Percentiles rank a stretch among this genome's conserved stretches.
Evolutionary conservation across 1,140 invertebrate species (phyloP).

Genomic region (Procambarus clarkii): DNA sequence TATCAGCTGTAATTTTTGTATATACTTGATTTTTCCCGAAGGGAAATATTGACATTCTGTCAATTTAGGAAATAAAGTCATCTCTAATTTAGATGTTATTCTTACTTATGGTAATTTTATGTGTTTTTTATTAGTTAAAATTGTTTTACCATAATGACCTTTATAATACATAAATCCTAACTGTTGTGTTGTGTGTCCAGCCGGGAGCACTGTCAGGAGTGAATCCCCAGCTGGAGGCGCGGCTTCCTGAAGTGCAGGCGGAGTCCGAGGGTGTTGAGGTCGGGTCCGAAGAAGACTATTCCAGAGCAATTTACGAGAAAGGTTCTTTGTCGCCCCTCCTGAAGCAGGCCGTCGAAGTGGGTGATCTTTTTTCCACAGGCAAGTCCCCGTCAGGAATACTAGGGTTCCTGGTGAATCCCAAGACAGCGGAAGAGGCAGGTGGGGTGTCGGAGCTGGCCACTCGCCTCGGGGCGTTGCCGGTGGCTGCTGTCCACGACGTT

Average conservation of each 20-base stretch:
- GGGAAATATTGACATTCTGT: no score
- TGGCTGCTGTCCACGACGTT: slow-evolving; percentile 56
- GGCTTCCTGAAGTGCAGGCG: background rate
- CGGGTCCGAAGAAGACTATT: background rate
- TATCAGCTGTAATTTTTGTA: no score
- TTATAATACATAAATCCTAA: no score
- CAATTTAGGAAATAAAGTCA: no score
- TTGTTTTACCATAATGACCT: no score
- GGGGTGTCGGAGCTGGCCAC: slow-evolving; percentile 41
- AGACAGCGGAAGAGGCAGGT: slow-evolving; percentile 24
- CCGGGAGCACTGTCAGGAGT: background rate
- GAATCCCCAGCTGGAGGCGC: background rate
- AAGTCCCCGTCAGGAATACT: slow-evolving; percentile 9
- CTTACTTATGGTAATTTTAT: no score
- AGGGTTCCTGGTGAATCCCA: slow-evolving; percentile 10
- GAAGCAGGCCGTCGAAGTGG: slow-evolving; percentile 2
- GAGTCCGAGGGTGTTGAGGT: background rate
- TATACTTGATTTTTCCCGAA: no score
- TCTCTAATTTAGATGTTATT: no score
- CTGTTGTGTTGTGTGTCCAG: no score
- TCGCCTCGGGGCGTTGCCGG: slow-evolving; percentile 37
- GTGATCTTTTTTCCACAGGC: background rate
- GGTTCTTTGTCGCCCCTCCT: slow-evolving; percentile 19
- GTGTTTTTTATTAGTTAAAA: no score
- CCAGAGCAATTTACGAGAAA: background rate